Conservation (phyloP, 1,140 invertebrate genomes). For the Drosophila subobscura region DNA sequence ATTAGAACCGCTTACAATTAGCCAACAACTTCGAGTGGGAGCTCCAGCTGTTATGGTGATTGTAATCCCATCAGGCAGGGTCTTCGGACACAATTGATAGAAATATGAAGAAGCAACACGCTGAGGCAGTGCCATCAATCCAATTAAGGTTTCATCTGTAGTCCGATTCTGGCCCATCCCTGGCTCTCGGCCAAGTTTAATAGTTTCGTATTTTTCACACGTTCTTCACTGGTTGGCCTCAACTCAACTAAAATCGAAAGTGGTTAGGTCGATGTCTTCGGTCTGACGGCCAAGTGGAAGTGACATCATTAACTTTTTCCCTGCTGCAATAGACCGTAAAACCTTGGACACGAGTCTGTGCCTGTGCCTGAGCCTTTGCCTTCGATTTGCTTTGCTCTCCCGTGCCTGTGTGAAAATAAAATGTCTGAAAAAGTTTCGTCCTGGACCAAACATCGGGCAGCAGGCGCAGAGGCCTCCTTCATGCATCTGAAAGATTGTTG, state of each 20-base stretch:
- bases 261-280: constrained; percentile 22
- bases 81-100: constrained; percentile 1
- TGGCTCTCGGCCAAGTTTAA: constrained; percentile 31
- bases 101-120: too few relatives aligned
- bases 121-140: too few relatives aligned
- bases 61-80: constrained; percentile 17
- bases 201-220: constrained; percentile 42
- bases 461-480: constrained; percentile 22
- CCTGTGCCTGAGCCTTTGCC: constrained; percentile 1
- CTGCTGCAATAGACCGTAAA: constrained; percentile 22
- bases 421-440: constrained; percentile 65
- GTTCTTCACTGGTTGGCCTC: constrained; percentile 15
- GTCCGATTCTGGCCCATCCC: too few relatives aligned
- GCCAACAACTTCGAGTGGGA: constrained; percentile 4
- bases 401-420: constrained; percentile 37
- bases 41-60: not conserved
- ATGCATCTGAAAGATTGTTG: constrained; percentile 35
- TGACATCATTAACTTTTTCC: constrained; percentile 79
- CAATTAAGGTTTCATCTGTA: too few relatives aligned
- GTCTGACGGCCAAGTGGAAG: constrained; percentile 59
- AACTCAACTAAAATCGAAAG: constrained; percentile 3
- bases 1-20: constrained; percentile 49
- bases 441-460: constrained; percentile 33
- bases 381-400: constrained; percentile 6
- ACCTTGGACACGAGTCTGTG: constrained; percentile 20